Conservation (phyloP, 1,140 invertebrate species). For the Drosophila jambulina region DNA sequence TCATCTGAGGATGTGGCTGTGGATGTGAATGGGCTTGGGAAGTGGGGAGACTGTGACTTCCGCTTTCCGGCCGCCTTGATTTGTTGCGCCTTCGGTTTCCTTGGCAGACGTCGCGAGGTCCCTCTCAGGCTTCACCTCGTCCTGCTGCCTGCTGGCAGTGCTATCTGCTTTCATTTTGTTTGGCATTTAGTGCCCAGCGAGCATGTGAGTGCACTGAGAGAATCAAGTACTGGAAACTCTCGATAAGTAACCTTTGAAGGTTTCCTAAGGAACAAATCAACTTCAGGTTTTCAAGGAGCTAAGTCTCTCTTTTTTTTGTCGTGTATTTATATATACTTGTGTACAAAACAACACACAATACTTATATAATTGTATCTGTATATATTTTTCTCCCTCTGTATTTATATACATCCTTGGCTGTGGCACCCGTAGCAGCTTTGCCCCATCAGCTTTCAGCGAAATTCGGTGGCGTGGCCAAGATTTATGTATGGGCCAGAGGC, state of each 20-base stretch:
- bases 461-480: conserved; percentile 72
- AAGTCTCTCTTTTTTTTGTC: neutral
- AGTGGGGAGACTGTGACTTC: conserved; percentile 44
- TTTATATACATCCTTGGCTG: neutral
- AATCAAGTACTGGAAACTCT: neutral
- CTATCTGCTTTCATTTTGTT: conserved; percentile 42
- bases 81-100: conserved; percentile 59
- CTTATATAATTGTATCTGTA: neutral
- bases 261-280: neutral
- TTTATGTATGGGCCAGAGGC: conserved; percentile 49
- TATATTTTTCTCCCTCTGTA: neutral
- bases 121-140: neutral
- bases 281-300: neutral
- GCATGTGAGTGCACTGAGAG: neutral
- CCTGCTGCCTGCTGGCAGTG: neutral
- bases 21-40: conserved; percentile 1
- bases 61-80: conserved; percentile 69
- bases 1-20: conserved; percentile 36
- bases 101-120: neutral
- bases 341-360: neutral
- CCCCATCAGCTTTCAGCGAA: conserved; percentile 52
- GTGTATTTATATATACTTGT: neutral
- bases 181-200: conserved; percentile 59
- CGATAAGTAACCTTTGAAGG: neutral
- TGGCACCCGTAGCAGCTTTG: conserved; percentile 41